phyloP scores from a whole-genome alignment of 92 coral and sea anemone genomes.

The Desmophyllum pertusum region DNA sequence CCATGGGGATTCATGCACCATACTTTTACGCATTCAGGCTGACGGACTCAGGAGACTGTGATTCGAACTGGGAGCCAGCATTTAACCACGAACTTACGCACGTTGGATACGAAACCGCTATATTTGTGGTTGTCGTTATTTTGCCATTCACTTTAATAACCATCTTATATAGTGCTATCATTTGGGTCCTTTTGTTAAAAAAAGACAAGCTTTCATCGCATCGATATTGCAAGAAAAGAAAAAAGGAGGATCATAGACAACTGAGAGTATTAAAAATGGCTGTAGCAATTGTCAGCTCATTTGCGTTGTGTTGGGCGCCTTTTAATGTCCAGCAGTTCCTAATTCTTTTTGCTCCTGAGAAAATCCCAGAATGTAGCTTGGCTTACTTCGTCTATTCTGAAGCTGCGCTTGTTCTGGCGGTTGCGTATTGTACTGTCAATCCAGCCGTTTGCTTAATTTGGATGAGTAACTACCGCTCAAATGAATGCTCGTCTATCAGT shows the following conservation, averaged over 20 bases:
- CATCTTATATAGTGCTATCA: neutral
- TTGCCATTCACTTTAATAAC: conserved; percentile 3
- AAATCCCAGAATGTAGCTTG: neutral
- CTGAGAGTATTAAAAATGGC: neutral
- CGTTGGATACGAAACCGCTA: neutral
- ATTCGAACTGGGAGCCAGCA: neutral
- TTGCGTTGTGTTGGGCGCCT: neutral
- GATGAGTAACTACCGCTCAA: neutral
- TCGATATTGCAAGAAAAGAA: neutral
- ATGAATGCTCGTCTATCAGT: neutral
- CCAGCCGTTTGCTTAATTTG: neutral
- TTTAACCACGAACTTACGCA: conserved; percentile 1
- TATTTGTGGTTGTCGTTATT: neutral
- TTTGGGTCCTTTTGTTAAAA: neutral
- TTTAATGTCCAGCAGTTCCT: neutral
- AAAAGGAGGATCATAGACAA: neutral
- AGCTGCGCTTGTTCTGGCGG: neutral
- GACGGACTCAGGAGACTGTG: neutral
- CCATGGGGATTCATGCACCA: conserved; percentile 1
- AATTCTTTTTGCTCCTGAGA: neutral
- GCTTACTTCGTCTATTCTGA: neutral
- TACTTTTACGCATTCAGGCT: conserved; percentile 2
- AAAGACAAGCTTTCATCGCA: neutral
- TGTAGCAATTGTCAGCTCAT: neutral
- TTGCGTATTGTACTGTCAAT: neutral